Evolutionary conservation across 2,888 invertebrate species (phyloP), one percentile per base, ranked within the genome.

Genomic region (Epistrophe grossulariae): DNA sequence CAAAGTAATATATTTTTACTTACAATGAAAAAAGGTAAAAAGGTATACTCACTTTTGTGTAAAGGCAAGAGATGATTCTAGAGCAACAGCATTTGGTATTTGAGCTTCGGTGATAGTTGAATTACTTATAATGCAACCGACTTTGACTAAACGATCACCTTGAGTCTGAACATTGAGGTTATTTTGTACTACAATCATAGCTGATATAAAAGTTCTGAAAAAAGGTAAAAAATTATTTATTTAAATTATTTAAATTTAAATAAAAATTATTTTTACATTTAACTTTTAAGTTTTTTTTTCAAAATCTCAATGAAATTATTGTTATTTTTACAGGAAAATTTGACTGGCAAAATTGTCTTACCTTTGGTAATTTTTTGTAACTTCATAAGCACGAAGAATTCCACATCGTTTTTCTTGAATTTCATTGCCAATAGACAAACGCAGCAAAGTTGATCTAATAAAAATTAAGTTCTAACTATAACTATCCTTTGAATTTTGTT

Each of bases 141-240:
- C 95, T 89, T 96, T 95, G 79, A 97, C 95, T 89, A 97, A 95
- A 79, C 97, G 95, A 93, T 98, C 98, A 0, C 97, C 97, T 81
- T 97, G 95, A 17, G 97, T 96, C 92, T 97, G 97, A 81, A 98
- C 96, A 89, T 97, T 95, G 0, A 96, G 95, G 93, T 97, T 97
- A 92, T 96, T 96, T 92, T 97, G 97, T 71, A 98, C 94, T 90
- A 97, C 95, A 89, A 97, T 94, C 90, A 96, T 95, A 31, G 95
- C 95, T 90, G 96, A 96, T 57, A 96, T 95, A 90, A 97, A 94
- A 4, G 96, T 96, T 90, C 97, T 97, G 90, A 11, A 90, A 90
- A 43, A 48, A 59, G 1, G 19, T 1, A 2, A 52, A 8, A 1
- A n/a, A 45, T n/a, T n/a, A n/a, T 0, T n/a, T 1, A 45, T n/a